Evolutionary conservation across 2,888 invertebrate species (phyloP).

Genomic region (Fragum whitleyi): DNA sequence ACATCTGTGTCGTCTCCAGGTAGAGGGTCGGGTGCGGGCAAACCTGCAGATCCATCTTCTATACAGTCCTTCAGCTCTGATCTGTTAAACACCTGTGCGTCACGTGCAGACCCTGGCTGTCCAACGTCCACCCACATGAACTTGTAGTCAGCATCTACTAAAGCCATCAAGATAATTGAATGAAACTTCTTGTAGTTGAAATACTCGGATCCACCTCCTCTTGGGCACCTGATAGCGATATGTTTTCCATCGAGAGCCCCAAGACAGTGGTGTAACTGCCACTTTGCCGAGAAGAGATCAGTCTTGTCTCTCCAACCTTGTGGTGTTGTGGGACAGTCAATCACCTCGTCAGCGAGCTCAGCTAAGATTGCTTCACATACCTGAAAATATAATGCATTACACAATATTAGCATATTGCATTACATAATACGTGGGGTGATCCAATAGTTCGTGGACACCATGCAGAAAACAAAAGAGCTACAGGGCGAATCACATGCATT

Average conservation of each 20-base stretch:
- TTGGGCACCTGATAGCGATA: constrained; percentile 10
- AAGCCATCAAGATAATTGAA: constrained; percentile 4
- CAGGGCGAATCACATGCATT: too few relatives aligned
- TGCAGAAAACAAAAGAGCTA: too few relatives aligned
- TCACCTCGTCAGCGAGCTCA: constrained; percentile 4
- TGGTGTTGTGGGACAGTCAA: constrained; percentile 8
- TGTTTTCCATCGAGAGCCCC: too few relatives aligned
- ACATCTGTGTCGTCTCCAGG: constrained; percentile 10
- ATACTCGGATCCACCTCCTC: constrained; percentile 7
- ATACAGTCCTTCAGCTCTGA: constrained; percentile 23
- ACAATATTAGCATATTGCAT: background rate
- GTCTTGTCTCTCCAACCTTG: constrained; percentile 13
- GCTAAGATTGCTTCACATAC: constrained; percentile 22
- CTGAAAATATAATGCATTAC: constrained; percentile 3
- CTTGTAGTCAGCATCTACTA: constrained; percentile 15
- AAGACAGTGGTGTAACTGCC: too few relatives aligned
- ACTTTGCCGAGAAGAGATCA: constrained; percentile 3
- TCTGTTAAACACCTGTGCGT: constrained; percentile 12
- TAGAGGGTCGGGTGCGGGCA: background rate
- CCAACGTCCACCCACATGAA: constrained; percentile 19
- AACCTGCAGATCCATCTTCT: background rate
- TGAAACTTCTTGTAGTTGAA: constrained; percentile 14
- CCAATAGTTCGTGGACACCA: background rate
- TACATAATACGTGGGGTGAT: background rate
- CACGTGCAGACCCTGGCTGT: constrained; percentile 15